Percentiles rank a stretch among this genome's conserved stretches.
Conservation (phyloP, 2,113 vertebrate genomes). For the Pipra filicauda region DNA sequence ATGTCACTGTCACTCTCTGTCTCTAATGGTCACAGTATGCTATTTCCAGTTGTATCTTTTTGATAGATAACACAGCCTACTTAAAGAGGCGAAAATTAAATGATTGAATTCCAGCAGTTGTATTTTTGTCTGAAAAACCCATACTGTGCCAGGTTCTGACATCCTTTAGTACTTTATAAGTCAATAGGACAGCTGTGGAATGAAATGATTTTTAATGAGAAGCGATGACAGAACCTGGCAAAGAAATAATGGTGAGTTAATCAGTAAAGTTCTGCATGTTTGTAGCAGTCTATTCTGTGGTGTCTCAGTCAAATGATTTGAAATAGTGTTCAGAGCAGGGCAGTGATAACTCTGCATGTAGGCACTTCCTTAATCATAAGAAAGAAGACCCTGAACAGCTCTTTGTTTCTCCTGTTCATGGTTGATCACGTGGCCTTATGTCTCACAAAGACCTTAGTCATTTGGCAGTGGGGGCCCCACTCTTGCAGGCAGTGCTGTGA, state of each 20-base stretch:
- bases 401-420: fast-evolving
- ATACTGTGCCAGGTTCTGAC: not conserved
- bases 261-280: not conserved
- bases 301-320: not conserved
- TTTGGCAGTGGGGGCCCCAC: fast-evolving
- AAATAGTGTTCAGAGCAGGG: not conserved
- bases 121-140: not conserved
- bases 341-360: not conserved
- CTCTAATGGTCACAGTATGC: not conserved
- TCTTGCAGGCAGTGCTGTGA: not conserved
- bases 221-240: not conserved
- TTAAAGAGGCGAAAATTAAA: not conserved
- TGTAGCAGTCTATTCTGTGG: not conserved
- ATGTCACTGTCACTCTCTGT: not conserved
- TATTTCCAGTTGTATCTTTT: not conserved
- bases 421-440: not conserved
- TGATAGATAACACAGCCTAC: not conserved
- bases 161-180: not conserved
- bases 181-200: not conserved
- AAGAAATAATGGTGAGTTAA: not conserved
- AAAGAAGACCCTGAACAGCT: not conserved
- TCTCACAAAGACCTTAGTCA: fast-evolving
- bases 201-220: conserved; percentile 1
- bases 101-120: not conserved
- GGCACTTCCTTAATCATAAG: not conserved